Evolutionary conservation across 2,888 invertebrate species (phyloP), one percentile per base, ranked within the genome.

Genomic region (Crocallis elinguaria): DNA sequence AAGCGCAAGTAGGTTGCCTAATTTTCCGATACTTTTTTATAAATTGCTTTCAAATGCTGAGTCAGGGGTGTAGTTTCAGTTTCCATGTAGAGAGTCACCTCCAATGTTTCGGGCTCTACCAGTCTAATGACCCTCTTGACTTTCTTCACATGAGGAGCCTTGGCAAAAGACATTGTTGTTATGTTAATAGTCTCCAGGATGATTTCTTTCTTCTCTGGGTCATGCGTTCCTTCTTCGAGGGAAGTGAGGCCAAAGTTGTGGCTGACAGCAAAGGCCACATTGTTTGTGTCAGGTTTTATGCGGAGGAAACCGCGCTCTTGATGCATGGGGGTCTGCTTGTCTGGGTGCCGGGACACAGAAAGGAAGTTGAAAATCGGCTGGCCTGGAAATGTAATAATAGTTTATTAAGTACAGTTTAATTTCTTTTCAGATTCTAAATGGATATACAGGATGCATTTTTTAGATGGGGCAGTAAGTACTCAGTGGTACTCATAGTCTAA

Each of bases 181-280:
- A 94, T 72, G 21, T 81, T 79, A 0, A 82, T 84, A 5, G 92
- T 92, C 57, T 90, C 84, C 2, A 94, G 67, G 0, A 89, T 74
- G 8, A 84, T 77, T 42, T 93, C 93, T 27, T 84, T 84, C 0
- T 65, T 73, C 12, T 79, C 83, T 0, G 75, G 86, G 83, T 85
- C 92, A 38, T 58, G 73, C 0, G 51, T 61, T 0, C 94, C 94
- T 79, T 94, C 94, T 73, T 94, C 94, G 0, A 94, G 67, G 0
- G 92, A 92, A 0, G 92, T 88, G 1, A 94, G 64, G 9, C 94
- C 94, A 67, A 94, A 93, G 77, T 94, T 94, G 64, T 94, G 94
- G 46, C 94, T 92, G 3, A 93, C 82, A 3, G 93, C 69, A 9
- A 94, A 88, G 0, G 93, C 86, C 0, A 94, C 67, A 25, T 92